Evolutionary conservation across 2,797 vertebrate genomes (phyloP).

Genomic region (Siniperca scherzeri): DNA sequence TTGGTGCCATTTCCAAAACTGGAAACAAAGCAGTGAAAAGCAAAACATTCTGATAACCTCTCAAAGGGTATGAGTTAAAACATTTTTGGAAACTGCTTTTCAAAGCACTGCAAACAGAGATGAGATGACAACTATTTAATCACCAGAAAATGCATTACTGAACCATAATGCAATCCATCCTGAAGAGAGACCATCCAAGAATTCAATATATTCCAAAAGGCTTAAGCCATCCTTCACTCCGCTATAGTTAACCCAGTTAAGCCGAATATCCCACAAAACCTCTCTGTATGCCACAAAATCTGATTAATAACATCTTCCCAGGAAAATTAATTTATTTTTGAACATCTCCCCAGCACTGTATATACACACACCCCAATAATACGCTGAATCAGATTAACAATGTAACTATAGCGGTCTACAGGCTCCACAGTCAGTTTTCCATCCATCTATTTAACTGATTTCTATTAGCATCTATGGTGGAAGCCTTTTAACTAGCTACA

Average conservation of each 20-base stretch:
- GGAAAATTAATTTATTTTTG: constrained; percentile 44
- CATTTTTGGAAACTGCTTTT: neutral
- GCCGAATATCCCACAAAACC: constrained; percentile 45
- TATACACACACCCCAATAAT: constrained; percentile 13
- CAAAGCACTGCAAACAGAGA: neutral
- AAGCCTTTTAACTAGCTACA: constrained; percentile 36
- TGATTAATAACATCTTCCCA: constrained; percentile 56
- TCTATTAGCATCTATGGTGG: constrained; percentile 20
- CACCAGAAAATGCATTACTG: constrained; percentile 30
- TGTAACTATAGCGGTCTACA: constrained; percentile 25
- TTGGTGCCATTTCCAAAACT: constrained; percentile 12
- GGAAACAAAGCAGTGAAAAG: neutral
- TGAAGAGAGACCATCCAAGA: constrained; percentile 34
- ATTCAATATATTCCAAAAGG: constrained; percentile 51
- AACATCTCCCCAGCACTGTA: constrained; percentile 22
- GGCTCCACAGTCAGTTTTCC: constrained; percentile 12
- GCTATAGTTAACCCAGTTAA: constrained; percentile 28
- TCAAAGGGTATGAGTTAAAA: neutral
- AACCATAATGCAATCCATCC: constrained; percentile 39
- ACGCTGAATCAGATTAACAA: constrained; percentile 39
- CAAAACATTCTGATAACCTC: neutral
- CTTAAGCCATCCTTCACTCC: constrained; percentile 52
- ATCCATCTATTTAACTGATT: constrained; percentile 33
- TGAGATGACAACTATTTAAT: constrained; percentile 34
- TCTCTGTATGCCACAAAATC: constrained; percentile 46